phyloP scores from a whole-genome alignment of 2,797 vertebrate genomes.

The Alosa sapidissima region DNA sequence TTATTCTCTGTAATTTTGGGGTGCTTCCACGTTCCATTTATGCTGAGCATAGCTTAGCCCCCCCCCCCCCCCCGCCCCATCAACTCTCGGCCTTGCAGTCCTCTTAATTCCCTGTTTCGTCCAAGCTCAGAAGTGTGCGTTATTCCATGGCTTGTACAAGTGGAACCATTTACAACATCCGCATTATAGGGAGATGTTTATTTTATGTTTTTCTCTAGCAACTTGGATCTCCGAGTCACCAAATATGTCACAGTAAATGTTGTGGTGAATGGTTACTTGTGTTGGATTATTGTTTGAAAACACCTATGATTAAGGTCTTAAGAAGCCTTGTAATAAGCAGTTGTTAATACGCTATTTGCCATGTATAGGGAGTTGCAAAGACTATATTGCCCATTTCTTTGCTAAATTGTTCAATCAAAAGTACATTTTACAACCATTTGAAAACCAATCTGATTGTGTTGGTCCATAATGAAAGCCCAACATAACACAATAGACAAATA shows the following conservation, averaged over 20 bases:
- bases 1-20: neutral
- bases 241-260: neutral
- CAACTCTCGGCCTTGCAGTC: neutral
- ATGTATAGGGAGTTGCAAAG: neutral
- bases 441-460: neutral
- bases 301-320: too few species aligned
- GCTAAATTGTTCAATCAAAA: neutral
- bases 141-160: neutral
- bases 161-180: neutral
- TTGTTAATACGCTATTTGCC: neutral
- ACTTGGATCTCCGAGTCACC: neutral
- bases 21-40: neutral
- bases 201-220: neutral
- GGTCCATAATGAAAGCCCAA: neutral
- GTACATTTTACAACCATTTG: neutral
- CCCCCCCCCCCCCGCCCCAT: neutral
- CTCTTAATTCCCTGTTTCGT: neutral
- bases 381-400: neutral
- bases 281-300: too few species aligned
- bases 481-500: neutral
- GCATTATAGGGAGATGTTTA: neutral
- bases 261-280: neutral
- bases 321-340: neutral
- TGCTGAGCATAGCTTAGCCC: neutral
- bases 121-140: neutral